Conservation (phyloP, 1,140 invertebrate genomes). For the Papilio helenus region DNA sequence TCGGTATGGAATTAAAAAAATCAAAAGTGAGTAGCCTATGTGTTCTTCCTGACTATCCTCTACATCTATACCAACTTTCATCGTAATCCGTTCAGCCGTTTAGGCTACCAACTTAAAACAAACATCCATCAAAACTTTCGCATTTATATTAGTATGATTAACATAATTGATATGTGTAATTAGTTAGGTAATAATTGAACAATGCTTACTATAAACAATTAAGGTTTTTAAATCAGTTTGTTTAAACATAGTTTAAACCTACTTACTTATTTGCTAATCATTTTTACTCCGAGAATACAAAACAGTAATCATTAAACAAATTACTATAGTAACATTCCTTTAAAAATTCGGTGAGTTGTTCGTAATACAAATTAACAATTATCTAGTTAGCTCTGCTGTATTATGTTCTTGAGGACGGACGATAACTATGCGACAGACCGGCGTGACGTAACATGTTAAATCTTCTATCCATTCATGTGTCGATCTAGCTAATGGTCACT, state of each 20-base stretch:
- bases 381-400: constrained; percentile 4
- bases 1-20: too few relatives aligned
- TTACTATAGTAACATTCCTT: not conserved
- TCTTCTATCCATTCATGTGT: constrained; percentile 66
- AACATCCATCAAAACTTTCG: not conserved
- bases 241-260: not conserved
- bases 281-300: too few relatives aligned
- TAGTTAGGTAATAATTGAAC: too few relatives aligned
- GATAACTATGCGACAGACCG: constrained; percentile 21
- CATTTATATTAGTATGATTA: too few relatives aligned
- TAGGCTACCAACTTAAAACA: too few relatives aligned
- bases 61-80: too few relatives aligned
- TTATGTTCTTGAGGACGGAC: not conserved
- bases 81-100: too few relatives aligned
- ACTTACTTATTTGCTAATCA: too few relatives aligned
- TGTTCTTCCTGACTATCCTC: too few relatives aligned
- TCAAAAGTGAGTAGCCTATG: too few relatives aligned
- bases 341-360: not conserved
- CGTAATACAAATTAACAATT: not conserved
- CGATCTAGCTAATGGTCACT: constrained; percentile 63
- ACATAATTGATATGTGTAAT: too few relatives aligned
- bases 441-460: constrained; percentile 54
- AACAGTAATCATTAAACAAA: not conserved
- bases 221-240: not conserved
- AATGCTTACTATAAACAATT: too few relatives aligned